These are phyloP conservation scores for Malacosoma neustria DNA, from an alignment of 2,888 invertebrate species.

Conservation along the genomic window DNA sequence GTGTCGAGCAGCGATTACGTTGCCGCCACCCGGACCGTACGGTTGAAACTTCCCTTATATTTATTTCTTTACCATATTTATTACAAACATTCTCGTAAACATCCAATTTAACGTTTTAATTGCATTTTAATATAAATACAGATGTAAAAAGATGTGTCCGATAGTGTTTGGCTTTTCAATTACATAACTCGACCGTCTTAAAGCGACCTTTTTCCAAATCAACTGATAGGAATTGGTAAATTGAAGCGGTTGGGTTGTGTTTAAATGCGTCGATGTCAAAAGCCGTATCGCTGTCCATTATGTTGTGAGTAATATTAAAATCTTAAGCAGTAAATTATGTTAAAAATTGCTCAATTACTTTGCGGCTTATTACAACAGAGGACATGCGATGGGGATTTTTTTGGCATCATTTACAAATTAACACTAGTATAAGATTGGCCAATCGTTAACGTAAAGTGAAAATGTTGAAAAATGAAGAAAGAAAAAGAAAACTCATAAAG, in stretches of 20 bases:
- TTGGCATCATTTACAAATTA: slow-evolving; percentile 43
- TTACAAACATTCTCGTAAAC: slow-evolving; percentile 38
- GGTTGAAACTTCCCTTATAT: slow-evolving; percentile 45
- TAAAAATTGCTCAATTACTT: slow-evolving; percentile 41
- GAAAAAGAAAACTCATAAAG: slow-evolving; percentile 34
- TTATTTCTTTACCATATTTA: slow-evolving; percentile 18
- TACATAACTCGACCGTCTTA: slow-evolving; percentile 29
- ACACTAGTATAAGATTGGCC: slow-evolving; percentile 61
- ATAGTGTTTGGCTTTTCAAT: slow-evolving; percentile 60
- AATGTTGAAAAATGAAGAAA: slow-evolving; percentile 27
- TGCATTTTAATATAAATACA: slow-evolving; percentile 38
- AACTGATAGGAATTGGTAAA: slow-evolving; percentile 22
- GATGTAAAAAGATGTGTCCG: slow-evolving; percentile 52
- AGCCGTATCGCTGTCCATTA: slow-evolving; percentile 44
- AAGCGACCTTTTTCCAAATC: slow-evolving; percentile 20
- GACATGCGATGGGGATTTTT: slow-evolving; percentile 35
- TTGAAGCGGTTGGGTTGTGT: slow-evolving; percentile 43
- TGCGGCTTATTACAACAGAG: slow-evolving; percentile 14
- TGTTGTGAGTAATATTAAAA: slow-evolving; percentile 39
- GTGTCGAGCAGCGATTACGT: slow-evolving; percentile 48
- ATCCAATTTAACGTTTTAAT: slow-evolving; percentile 44
- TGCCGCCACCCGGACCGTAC: slow-evolving; percentile 52
- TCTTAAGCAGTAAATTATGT: slow-evolving; percentile 34
- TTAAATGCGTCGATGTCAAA: slow-evolving; percentile 54
- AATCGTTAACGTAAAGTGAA: slow-evolving; percentile 46